phyloP scores from a whole-genome alignment of 2,113 vertebrate species.

The Motacilla alba region DNA sequence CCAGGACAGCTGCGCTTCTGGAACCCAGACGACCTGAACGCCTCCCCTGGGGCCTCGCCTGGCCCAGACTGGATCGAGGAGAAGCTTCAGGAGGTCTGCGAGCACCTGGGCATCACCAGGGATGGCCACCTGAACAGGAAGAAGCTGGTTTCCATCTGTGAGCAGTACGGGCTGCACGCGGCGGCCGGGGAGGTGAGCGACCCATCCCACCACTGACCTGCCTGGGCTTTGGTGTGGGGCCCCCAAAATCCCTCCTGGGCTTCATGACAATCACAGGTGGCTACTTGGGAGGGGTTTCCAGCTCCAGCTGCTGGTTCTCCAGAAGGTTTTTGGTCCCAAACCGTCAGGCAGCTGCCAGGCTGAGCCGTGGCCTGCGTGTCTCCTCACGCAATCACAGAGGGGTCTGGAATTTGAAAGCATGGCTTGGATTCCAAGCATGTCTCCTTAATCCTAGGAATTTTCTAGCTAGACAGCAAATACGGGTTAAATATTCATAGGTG shows the following conservation, averaged over 20 bases:
- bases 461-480: neutral
- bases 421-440: neutral
- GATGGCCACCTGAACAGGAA: conserved; percentile 78
- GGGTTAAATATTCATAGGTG: neutral
- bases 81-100: conserved; percentile 82
- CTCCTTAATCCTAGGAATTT: conserved; percentile 11
- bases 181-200: conserved; percentile 59
- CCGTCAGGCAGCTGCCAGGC: neutral
- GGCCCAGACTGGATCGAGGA: conserved; percentile 80
- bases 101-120: conserved; percentile 80
- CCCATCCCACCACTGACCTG: fast-evolving
- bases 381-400: fast-evolving
- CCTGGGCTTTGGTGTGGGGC: fast-evolving
- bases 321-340: fast-evolving
- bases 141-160: conserved; percentile 83
- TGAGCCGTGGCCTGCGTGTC: fast-evolving
- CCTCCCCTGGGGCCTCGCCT: conserved; percentile 68
- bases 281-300: neutral
- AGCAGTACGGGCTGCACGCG: conserved; percentile 77
- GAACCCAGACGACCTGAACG: conserved; percentile 90
- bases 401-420: neutral
- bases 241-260: neutral
- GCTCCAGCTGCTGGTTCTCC: neutral
- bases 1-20: conserved; percentile 92
- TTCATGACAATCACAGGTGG: neutral